Base-by-base conservation (phyloP, 2,888 invertebrate genomes). In the Adelognathus sp. region DNA sequence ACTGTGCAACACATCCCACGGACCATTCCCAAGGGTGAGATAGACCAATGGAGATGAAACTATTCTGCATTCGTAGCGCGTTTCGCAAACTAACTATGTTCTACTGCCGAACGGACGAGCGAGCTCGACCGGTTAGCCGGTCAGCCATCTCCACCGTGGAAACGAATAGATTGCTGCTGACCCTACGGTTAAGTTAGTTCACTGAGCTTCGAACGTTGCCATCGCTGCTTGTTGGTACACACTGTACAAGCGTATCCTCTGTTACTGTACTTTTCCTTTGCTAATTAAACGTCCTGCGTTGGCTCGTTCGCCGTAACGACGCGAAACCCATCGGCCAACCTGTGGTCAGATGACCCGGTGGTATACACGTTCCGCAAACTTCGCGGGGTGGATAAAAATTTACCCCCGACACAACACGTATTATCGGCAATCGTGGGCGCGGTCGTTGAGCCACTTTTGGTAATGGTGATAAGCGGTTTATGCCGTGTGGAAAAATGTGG, bases 151-250 rank as follows among this genome's bases (percentile, higher is more conserved):
- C n/a, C n/a, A 58, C 56, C 72, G 73, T 72, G 69, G 74, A 78
- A 78, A 63, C 66, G 84, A 86, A 86, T 87, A 87, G 88, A 89
- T 89, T 87, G 87, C 86, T 83, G 84, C 86, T 88, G 89, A 90
- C 88, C 89, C 88, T 85, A 85, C 88, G 71, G 87, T 90, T 89
- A 89, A 88, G 88, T 89, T 89, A 88, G 88, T 87, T 89, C 83
- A 78, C 81, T 82, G 81, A 87, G 85, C 84, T 86, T 83, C 74
- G 64, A n/a, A 64, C 76, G 58, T 72, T 75, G 70, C 84, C 78
- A 79, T 82, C 84, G 76, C 85, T 85, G 83, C n/a, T 84, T 82
- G 64, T 63, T 69, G 67, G n/a, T n/a, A n/a, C n/a, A n/a, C n/a
- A n/a, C n/a, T 50, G 60, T 64, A 41, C 50, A 33, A 41, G 52